Evolutionary conservation across 2,113 vertebrate species (phyloP), one percentile per base, ranked within the genome.

Genomic region (Hippopotamus amphibius): DNA sequence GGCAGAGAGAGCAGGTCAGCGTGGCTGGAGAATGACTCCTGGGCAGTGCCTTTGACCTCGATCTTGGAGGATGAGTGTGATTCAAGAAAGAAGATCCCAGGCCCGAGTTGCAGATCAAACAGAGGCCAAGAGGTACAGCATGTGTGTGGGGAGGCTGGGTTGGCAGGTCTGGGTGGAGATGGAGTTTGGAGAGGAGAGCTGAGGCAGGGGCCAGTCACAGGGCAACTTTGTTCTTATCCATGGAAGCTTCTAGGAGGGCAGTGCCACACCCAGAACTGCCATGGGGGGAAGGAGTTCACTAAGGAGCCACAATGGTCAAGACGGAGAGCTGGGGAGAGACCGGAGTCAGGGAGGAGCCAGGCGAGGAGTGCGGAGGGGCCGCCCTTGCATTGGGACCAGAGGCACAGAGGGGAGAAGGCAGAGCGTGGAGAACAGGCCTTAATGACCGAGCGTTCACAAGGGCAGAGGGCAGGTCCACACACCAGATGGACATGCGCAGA

Each of bases 311-410:
- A 12, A 50, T 16, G 33, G 37, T 81, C 50, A 63, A 76, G 30
- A 43, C 30, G 7, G 80, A 55, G 11, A 33, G 2, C 28, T 28
- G 1, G n/a, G 33, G 53, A 63, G 46, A 66, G 10, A 28, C 1
- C 37, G 7, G 50, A 53, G 17, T 22, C 37, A 11, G 10, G 46
- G 2, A 53, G 55, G 26, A n/a, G 61, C 28, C 65, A 2, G 33
- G 66, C 0, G 3, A 46, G 55, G 57, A 3, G 55, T 2, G 10
- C 37, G 0, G 7, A 88, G 43, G 30, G 33, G 48, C 37, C 3
- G 15, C n/a, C 8, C 48, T n/a, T 53, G 28, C 5, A 4, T 1
- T 16, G 4, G 30, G 37, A 30, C 16, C 1, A 0, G 0, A 16
- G 30, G 12, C 3, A 5, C 2, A 2, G 50, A 43, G 24, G 33